Evolutionary conservation across 2,113 vertebrate species (phyloP).

Genomic region (Cottus gobio): DNA sequence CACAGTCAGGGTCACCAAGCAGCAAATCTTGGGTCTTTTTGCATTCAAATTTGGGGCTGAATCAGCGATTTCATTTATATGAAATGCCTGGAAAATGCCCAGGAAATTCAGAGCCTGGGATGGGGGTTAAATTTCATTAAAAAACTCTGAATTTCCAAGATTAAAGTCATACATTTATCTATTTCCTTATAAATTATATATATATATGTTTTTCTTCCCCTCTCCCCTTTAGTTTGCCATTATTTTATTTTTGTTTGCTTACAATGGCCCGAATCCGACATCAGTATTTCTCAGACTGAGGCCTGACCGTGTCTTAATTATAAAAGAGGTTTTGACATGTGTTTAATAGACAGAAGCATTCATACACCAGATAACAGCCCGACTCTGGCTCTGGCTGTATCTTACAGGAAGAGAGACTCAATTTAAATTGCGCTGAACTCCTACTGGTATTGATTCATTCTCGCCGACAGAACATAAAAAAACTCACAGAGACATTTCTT

Average conservation of each 20-base stretch:
- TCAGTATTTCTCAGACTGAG: conserved; percentile 18
- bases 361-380: conserved; percentile 3
- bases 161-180: too few species aligned
- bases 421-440: conserved; percentile 46
- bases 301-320: conserved; percentile 36
- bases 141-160: neutral
- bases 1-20: conserved; percentile 45
- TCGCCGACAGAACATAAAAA: conserved; percentile 26
- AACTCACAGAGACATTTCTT: conserved; percentile 39
- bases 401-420: conserved; percentile 22
- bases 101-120: neutral
- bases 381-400: neutral
- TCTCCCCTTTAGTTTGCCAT: neutral
- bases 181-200: too few species aligned
- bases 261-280: neutral
- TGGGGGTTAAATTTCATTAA: too few species aligned
- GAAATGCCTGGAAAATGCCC: too few species aligned
- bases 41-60: conserved; percentile 17
- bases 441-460: conserved; percentile 57
- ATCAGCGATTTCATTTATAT: conserved; percentile 1
- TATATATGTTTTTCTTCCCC: too few species aligned
- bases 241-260: neutral
- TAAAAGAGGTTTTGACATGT: conserved; percentile 19
- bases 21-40: conserved; percentile 9
- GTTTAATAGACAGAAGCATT: conserved; percentile 23